Conservation (phyloP, 2,797 vertebrate species). For the Sebastes taczanowskii region DNA sequence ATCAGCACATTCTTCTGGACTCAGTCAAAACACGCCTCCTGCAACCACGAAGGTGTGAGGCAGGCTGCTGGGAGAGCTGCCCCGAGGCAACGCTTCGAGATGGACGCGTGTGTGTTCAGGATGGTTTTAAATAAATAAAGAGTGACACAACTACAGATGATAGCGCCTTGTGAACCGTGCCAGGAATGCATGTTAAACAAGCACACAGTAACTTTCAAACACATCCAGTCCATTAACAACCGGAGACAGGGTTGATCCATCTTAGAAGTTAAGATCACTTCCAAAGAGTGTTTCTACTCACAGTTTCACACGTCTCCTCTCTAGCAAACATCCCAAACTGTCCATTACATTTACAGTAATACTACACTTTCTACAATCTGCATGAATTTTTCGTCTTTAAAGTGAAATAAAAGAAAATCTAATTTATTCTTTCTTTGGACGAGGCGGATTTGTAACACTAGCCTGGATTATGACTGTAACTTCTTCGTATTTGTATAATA, state of each 20-base stretch:
- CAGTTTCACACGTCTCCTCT: background rate
- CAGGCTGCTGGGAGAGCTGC: constrained; percentile 30
- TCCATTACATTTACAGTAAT: too few relatives aligned
- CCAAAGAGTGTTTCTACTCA: background rate
- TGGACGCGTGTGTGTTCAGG: background rate
- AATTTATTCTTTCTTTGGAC: too few relatives aligned
- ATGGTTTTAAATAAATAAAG: background rate
- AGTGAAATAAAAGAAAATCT: too few relatives aligned
- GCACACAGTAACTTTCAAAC: background rate
- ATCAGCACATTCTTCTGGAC: constrained; percentile 84
- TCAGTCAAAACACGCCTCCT: constrained; percentile 71
- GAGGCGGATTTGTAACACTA: too few relatives aligned
- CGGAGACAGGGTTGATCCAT: background rate
- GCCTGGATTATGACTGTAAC: too few relatives aligned
- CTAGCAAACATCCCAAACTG: background rate
- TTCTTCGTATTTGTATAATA: too few relatives aligned
- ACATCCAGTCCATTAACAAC: background rate
- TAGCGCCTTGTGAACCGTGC: background rate
- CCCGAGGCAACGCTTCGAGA: constrained; percentile 1
- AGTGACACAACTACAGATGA: background rate
- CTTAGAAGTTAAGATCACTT: background rate
- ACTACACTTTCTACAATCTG: too few relatives aligned
- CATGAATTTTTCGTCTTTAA: too few relatives aligned
- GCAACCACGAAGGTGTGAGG: constrained; percentile 78
- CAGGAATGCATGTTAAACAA: background rate